Base-by-base conservation (phyloP, 2,888 invertebrate species). In the Metopia argyrocephala region DNA sequence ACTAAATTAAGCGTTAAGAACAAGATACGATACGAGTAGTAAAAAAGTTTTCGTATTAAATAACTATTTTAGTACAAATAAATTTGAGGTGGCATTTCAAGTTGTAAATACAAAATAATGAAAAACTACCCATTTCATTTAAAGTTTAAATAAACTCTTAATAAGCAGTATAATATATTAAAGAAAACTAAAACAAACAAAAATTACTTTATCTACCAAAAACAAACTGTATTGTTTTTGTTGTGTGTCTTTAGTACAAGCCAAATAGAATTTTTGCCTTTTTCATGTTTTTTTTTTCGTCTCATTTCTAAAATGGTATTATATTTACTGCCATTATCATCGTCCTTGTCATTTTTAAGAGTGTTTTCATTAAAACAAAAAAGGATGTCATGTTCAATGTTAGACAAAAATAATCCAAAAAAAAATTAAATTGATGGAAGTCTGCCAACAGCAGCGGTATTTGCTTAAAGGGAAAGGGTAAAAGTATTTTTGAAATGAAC, bases 371-470 rank as follows among this genome's bases (percentile, higher is more conserved):
- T 45, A 52, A 12, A 38, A 12, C 12, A 38, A 38, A 38, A 38
- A 66, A 45, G 23, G 23, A 54, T 54, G 54, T 54, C 66, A 66
- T 66, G 66, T 56, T 66, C 54, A 54, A 66, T 45, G 54, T 66
- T 38, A 12, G 25, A 21, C 38, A 38, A 5, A 5, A 38, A 52
- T 27, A 56, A 25, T 56, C 56, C n/a, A n/a, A n/a, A n/a, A n/a
- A n/a, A n/a, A n/a, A n/a, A n/a, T n/a, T n/a, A n/a, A n/a, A n/a
- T n/a, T n/a, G n/a, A n/a, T n/a, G n/a, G n/a, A n/a, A n/a, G n/a
- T n/a, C n/a, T n/a, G n/a, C n/a, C 18, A 68, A 15, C 38, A 62
- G 12, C 25, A 18, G 7, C 21, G 45, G 45, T 12, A 65, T 31
- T 6, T 54, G 21, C 18, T 66, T 54, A 66, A 54, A n/a, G 18